A percentile compares a stretch with the other conserved stretches of the same genome.
These are phyloP conservation scores for Brotula barbata DNA, from an alignment of 2,797 vertebrate species.

Conservation along the genomic window DNA sequence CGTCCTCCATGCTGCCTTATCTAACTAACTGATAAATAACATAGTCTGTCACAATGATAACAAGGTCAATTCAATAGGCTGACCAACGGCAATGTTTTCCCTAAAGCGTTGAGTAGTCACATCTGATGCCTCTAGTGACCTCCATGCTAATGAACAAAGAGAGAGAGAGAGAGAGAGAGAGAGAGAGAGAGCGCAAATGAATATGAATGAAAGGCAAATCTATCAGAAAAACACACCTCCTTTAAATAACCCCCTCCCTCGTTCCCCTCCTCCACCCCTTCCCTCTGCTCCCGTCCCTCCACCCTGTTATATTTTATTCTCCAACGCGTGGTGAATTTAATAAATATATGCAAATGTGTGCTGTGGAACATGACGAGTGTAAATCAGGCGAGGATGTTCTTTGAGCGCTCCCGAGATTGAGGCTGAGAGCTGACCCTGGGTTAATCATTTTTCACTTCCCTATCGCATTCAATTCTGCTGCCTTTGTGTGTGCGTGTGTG, in stretches of 20 bases:
- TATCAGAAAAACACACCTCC: constrained; percentile 80
- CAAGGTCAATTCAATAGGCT: constrained; percentile 73
- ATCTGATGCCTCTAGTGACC: constrained; percentile 69
- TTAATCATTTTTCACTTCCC: constrained; percentile 88
- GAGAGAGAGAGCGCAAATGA: constrained; percentile 65
- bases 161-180: constrained; percentile 33
- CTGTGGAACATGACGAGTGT: constrained; percentile 86
- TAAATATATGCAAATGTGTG: constrained; percentile 89
- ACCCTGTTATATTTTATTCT: constrained; percentile 82
- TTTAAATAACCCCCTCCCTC: constrained; percentile 78
- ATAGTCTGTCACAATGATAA: constrained; percentile 69
- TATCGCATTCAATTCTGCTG: constrained; percentile 85
- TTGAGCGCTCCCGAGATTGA: constrained; percentile 84
- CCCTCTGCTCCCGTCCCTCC: constrained; percentile 50
- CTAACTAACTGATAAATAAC: constrained; percentile 74
- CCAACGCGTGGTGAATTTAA: constrained; percentile 83
- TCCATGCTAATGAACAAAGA: constrained; percentile 74
- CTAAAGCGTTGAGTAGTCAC: constrained; percentile 57
- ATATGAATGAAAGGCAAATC: constrained; percentile 84
- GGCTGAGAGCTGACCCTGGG: constrained; percentile 86
- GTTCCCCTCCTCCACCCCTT: constrained; percentile 54
- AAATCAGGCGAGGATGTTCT: constrained; percentile 85
- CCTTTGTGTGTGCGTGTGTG: constrained; percentile 45
- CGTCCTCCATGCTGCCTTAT: constrained; percentile 57
- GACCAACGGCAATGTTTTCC: constrained; percentile 70